Conservation (phyloP, 2,113 vertebrate genomes). For the Forbesichthys agassizii region DNA sequence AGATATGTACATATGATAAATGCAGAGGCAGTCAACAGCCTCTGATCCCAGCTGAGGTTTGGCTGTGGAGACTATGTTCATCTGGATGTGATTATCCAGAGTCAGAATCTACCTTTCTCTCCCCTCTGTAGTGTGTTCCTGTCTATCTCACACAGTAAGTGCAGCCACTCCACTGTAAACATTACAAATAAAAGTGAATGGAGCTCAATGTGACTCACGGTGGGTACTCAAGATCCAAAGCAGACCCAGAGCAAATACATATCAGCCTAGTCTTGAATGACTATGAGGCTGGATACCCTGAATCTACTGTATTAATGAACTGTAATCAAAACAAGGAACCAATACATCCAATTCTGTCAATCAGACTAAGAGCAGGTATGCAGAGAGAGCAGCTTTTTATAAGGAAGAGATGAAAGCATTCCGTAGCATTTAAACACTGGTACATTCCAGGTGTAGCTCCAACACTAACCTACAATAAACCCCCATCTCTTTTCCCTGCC, state of each 20-base stretch:
- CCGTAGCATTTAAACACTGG: conserved; percentile 38
- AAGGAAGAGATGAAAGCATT: conserved; percentile 66
- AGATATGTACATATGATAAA: neutral
- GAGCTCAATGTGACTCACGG: neutral
- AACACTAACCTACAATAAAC: conserved; percentile 53
- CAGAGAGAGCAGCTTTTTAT: conserved; percentile 38
- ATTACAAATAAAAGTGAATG: neutral
- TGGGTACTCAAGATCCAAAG: neutral
- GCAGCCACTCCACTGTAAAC: conserved; percentile 2
- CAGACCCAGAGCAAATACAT: neutral
- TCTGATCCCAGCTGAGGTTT: conserved; percentile 41
- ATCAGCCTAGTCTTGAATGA: neutral
- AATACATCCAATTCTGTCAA: neutral
- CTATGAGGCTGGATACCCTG: neutral
- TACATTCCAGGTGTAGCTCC: conserved; percentile 62
- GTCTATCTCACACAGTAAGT: neutral
- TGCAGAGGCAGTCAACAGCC: conserved; percentile 19
- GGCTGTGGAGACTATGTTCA: conserved; percentile 36
- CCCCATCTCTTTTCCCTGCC: conserved; percentile 27
- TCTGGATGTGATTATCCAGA: conserved; percentile 53
- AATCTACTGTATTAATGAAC: neutral
- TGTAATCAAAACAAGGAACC: conserved; percentile 13
- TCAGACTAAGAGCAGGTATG: conserved; percentile 13
- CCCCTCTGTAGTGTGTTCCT: neutral
- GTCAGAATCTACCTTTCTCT: conserved; percentile 26